Base-by-base conservation (phyloP, 2,888 invertebrate species). In the Pseudolycoriella hygida region DNA sequence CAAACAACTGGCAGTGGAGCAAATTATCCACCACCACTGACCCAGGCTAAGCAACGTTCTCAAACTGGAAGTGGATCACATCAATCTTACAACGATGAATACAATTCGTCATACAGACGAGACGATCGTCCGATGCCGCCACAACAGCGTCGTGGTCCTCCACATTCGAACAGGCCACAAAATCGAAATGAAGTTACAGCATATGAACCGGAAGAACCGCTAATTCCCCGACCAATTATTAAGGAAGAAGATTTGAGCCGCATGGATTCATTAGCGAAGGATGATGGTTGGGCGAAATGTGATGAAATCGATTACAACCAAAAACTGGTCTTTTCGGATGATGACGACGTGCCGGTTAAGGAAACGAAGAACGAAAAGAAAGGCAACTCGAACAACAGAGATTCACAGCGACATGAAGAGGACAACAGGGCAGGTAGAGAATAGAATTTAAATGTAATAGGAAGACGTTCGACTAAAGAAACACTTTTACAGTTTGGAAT, bases 291-390 rank as follows among this genome's bases (percentile, higher is more conserved):
- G 94, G 85, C 87, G 47, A 80, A 82, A 53, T 81, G 87, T 57
- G 89, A 89, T 60, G 90, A 90, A 61, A 87, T 93, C 60, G 92
- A 93, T 67, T 93, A 92, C 61, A 87, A 88, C 70, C 87, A 90
- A 69, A 92, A 90, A 66, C 67, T 94, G 60, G 82, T 86, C 53
- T 94, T 93, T 67, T 92, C 92, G 59, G 93, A 94, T 67, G 92
- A 92, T 56, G 93, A 93, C 64, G 37, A 34, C 17, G 19, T 37
- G 34, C 18, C n/a, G 18, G 34, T 54, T 31, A 44, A 47, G 37
- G 42, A 45, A 15, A 60, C 42, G 20, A 25, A 38, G 14, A 41
- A 20, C 11, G 45, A 45, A 10, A 20, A 18, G 15, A 45, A 40
- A 30, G 20, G 15, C 5, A 17, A 31, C 19, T 6, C 20, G 25